Conservation (phyloP, 2,113 vertebrate genomes). For the Fregetta grallaria region DNA sequence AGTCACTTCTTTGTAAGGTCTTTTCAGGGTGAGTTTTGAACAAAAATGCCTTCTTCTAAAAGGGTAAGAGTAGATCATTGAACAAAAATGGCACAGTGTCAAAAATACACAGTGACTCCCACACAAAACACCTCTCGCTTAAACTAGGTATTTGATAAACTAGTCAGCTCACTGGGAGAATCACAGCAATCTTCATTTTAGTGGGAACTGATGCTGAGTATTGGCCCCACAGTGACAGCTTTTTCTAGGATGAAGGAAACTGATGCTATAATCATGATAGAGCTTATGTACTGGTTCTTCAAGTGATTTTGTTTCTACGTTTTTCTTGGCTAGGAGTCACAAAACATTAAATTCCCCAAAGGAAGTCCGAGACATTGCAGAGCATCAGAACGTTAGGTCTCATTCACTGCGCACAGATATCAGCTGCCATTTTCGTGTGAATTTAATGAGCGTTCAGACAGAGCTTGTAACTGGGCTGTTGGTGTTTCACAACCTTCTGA, state of each 20-base stretch:
- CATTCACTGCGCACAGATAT: too few species aligned
- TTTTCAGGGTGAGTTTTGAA: neutral
- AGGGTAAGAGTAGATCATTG: neutral
- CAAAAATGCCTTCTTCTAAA: neutral
- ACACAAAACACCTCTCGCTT: neutral
- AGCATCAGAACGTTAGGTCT: rapidly evolving
- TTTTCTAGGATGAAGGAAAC: neutral
- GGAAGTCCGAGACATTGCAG: neutral
- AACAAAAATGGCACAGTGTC: neutral
- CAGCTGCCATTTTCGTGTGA: neutral
- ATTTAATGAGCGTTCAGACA: neutral
- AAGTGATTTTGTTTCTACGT: neutral
- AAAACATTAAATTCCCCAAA: neutral
- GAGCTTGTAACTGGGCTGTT: neutral
- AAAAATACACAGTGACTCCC: neutral
- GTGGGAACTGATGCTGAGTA: neutral
- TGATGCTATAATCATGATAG: rapidly evolving
- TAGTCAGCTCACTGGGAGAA: neutral
- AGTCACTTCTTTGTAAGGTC: neutral
- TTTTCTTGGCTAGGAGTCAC: neutral
- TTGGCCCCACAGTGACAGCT: neutral
- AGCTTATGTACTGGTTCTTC: neutral
- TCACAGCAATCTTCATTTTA: neutral
- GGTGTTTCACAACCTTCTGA: neutral
- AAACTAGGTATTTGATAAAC: neutral